Conservation (phyloP, 2,113 vertebrate genomes). For the Lophius piscatorius region DNA sequence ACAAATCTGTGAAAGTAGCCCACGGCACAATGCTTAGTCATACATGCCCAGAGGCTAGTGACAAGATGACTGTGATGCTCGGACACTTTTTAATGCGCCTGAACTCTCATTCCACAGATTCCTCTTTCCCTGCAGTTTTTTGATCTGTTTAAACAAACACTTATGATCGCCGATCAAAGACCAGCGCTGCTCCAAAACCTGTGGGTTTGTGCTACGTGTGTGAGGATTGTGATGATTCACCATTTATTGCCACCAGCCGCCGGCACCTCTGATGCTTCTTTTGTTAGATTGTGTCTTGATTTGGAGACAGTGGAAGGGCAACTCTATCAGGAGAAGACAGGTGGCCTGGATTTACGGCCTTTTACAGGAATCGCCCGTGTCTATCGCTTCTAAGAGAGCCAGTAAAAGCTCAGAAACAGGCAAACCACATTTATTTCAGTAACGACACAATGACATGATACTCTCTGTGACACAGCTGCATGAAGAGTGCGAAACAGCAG, state of each 20-base stretch:
- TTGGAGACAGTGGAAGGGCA: conserved; percentile 30
- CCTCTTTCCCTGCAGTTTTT: conserved; percentile 35
- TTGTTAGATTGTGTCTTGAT: conserved; percentile 35
- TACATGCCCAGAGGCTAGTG: conserved; percentile 4
- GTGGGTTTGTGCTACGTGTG: conserved; percentile 15
- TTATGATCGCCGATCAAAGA: conserved; percentile 67
- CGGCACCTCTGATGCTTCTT: background rate
- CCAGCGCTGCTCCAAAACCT: conserved; percentile 16
- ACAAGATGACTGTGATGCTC: conserved; percentile 12
- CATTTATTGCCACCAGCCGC: conserved; percentile 35
- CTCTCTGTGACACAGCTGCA: conserved; percentile 1
- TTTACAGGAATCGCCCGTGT: conserved; percentile 67
- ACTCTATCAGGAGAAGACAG: conserved; percentile 47
- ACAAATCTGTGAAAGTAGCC: conserved; percentile 8
- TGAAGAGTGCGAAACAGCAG: background rate
- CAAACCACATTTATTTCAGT: conserved; percentile 16
- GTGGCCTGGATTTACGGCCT: conserved; percentile 61
- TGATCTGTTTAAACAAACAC: conserved; percentile 69
- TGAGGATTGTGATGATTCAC: conserved; percentile 53
- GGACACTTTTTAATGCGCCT: conserved; percentile 34
- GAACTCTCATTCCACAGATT: conserved; percentile 63
- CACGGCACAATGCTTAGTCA: conserved; percentile 25
- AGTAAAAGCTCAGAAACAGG: conserved; percentile 13
- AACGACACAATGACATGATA: conserved; percentile 15
- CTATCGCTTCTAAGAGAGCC: conserved; percentile 32